These are phyloP conservation scores for Anseranas semipalmata DNA, from an alignment of 2,113 vertebrate genomes.

Conservation along the genomic window DNA sequence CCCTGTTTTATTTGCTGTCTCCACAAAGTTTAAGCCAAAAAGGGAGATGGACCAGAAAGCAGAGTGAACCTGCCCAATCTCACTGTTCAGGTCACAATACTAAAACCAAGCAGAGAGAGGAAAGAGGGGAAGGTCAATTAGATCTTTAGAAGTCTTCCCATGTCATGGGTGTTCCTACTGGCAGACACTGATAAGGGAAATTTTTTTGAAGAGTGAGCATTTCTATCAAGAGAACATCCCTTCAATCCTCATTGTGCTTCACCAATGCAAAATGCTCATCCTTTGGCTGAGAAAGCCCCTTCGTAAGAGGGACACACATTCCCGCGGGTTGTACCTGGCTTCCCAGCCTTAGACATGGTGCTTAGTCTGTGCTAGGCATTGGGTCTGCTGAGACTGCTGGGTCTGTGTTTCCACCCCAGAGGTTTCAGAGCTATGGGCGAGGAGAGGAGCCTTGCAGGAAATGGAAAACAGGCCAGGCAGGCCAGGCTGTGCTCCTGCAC, in stretches of 20 bases:
- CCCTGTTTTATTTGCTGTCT: neutral
- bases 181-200: neutral
- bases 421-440: neutral
- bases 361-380: neutral
- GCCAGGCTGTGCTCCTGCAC: neutral
- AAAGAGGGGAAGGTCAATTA: neutral
- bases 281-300: neutral
- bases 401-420: neutral
- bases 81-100: neutral
- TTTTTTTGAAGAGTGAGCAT: neutral
- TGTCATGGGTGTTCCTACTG: neutral
- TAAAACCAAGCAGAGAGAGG: neutral
- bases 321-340: rapidly evolving
- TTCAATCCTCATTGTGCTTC: neutral
- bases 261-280: neutral
- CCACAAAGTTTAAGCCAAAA: neutral
- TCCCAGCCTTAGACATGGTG: neutral
- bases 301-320: neutral
- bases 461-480: neutral
- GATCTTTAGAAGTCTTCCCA: neutral
- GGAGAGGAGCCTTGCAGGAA: neutral
- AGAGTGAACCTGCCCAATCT: neutral
- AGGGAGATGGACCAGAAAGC: neutral
- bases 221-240: neutral
- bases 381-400: neutral